Conservation (phyloP, 2,113 vertebrate genomes). For the Odocoileus hemionus region DNA sequence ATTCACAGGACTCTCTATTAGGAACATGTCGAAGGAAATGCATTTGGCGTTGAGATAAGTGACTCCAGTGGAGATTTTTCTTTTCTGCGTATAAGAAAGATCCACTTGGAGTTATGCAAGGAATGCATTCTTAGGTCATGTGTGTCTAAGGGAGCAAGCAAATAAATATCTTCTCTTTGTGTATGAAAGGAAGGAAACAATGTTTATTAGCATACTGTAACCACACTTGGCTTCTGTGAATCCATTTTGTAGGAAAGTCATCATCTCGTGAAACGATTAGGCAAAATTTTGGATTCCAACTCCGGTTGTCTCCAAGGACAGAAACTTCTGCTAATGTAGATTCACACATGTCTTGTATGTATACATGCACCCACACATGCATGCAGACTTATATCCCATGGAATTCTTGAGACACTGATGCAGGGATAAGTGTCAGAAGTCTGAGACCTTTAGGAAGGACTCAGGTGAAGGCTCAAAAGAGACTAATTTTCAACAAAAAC, state of each 20-base stretch:
- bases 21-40: constrained; percentile 30
- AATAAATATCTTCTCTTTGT: constrained; percentile 9
- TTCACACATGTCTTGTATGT: background rate
- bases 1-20: background rate
- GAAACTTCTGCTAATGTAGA: background rate
- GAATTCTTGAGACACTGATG: background rate
- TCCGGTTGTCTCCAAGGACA: background rate
- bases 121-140: constrained; percentile 45
- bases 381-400: background rate
- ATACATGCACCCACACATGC: background rate
- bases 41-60: background rate
- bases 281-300: background rate
- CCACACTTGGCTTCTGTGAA: background rate
- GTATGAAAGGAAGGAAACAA: background rate
- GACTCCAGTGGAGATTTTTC: constrained; percentile 16
- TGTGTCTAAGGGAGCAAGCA: background rate
- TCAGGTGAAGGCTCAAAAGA: background rate
- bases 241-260: background rate
- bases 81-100: constrained; percentile 23
- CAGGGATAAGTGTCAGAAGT: background rate
- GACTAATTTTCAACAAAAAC: background rate
- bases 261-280: background rate
- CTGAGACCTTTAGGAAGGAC: background rate
- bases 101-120: background rate
- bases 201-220: background rate